phyloP scores from a whole-genome alignment of 2,113 vertebrate genomes.

The Perca flavescens region DNA sequence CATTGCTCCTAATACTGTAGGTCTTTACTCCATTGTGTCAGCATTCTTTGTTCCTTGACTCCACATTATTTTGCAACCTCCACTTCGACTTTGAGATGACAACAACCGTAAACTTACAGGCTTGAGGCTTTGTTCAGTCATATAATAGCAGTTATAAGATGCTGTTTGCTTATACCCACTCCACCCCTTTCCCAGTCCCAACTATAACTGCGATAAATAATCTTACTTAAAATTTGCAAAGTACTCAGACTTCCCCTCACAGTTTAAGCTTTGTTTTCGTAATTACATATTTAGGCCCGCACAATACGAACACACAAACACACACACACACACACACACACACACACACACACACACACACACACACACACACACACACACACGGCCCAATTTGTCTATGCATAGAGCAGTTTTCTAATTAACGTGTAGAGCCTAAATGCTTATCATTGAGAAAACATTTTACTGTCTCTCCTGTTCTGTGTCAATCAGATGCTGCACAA shows the following conservation, averaged over 20 bases:
- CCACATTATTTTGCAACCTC: slow-evolving; percentile 62
- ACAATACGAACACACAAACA: slow-evolving; percentile 45
- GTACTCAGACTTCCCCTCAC: slow-evolving; percentile 42
- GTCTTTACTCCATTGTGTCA: slow-evolving; percentile 63
- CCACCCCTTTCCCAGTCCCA: slow-evolving; percentile 31
- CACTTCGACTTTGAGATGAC: slow-evolving; percentile 79
- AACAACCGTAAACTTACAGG: slow-evolving; percentile 54
- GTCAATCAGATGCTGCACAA: slow-evolving; percentile 59
- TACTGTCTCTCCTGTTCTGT: slow-evolving; percentile 36
- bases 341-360: slow-evolving; percentile 15
- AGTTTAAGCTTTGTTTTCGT: slow-evolving; percentile 75
- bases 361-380: not conserved
- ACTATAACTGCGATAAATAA: slow-evolving; percentile 58
- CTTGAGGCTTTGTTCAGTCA: slow-evolving; percentile 51
- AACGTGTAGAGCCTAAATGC: slow-evolving; percentile 71
- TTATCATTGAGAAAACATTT: slow-evolving; percentile 65
- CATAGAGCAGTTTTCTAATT: slow-evolving; percentile 74
- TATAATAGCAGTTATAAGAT: slow-evolving; percentile 57
- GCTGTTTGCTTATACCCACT: slow-evolving; percentile 64
- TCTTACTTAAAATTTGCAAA: slow-evolving; percentile 55
- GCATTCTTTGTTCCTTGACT: slow-evolving; percentile 68
- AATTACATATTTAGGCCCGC: slow-evolving; percentile 72
- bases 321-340: slow-evolving; percentile 4
- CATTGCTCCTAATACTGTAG: slow-evolving; percentile 39
- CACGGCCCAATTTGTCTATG: slow-evolving; percentile 62